A percentile compares a stretch with the other conserved stretches of the same genome.
phyloP scores from a whole-genome alignment of 2,797 vertebrate species.

The Arnoldichthys spilopterus region DNA sequence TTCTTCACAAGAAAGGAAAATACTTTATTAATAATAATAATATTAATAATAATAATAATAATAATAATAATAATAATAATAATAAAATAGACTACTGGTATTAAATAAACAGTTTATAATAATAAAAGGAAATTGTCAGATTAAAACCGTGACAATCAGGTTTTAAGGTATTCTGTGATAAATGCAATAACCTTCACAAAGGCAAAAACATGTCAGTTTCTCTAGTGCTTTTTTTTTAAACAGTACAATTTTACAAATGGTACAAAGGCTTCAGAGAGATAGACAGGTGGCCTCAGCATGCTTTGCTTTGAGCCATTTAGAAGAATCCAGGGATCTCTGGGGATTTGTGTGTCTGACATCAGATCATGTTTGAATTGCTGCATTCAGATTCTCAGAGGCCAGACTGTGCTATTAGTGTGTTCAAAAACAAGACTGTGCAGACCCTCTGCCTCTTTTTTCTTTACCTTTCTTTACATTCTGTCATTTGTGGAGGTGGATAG shows the following conservation, averaged over 20 bases:
- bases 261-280: neutral
- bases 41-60: too few species aligned
- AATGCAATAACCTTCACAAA: too few species aligned
- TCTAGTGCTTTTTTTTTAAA: neutral
- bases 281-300: neutral
- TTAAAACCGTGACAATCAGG: too few species aligned
- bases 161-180: too few species aligned
- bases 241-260: neutral
- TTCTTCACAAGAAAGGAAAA: too few species aligned
- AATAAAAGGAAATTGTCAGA: too few species aligned
- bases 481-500: conserved; percentile 27
- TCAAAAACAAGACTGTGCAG: neutral
- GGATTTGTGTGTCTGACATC: neutral
- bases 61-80: too few species aligned
- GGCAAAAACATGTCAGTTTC: too few species aligned
- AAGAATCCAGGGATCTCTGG: neutral
- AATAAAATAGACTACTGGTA: too few species aligned
- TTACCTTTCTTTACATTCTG: neutral
- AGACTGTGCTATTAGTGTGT: neutral
- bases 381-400: neutral
- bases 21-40: too few species aligned
- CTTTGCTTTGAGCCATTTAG: conserved; percentile 3
- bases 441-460: neutral
- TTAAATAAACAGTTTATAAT: too few species aligned
- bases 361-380: neutral